Evolutionary conservation across 1,140 invertebrate genomes (phyloP), one percentile per base, ranked within the genome.

Genomic region (Orius laevigatus): DNA sequence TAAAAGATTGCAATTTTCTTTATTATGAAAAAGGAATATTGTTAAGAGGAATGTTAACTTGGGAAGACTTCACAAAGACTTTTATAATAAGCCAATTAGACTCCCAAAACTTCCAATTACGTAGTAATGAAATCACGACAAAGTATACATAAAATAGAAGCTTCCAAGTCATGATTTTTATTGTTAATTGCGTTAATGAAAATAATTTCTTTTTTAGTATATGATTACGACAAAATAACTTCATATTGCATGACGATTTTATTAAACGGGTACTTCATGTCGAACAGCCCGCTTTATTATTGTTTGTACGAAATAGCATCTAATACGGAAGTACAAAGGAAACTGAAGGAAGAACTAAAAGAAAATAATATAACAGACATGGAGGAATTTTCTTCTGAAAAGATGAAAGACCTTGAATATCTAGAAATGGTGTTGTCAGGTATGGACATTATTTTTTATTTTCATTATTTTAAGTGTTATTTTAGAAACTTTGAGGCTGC

Each of bases 401-500:
- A 31, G 3, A 14, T 50, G 20, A 14, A 41, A 32, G 14, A 40
- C 10, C 33, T 50, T 19, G 14, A 50, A 34, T 50, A 50, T 14
- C 31, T 50, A 25, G 49, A 50, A 16, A 50, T 50, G 49, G 49
- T 50, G 11, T 9, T 50, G 3, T 11, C 11, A 34, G 49, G 49
- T 50, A 43, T 36, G 33, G 39, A 11, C 10, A 16, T 19, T 14
- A 39, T 18, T 19, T 47, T 2, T 35, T 35, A 34, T 33, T 47
- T n/a, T 10, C n/a, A 6, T 14, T 12, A 16, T 9, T 12, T 46
- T 32, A 33, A 32, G 9, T 41, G 40, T 42, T 11, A 12, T 59
- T 58, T 12, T 44, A 67, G 66, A 75, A 63, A 75, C 75, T 2
- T 59, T 79, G 16, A 63, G 76, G 3, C 64, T 70, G 53, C 73